Percentiles rank a stretch among this genome's conserved stretches.
These are phyloP conservation scores for Galerucella nymphaeae DNA, from an alignment of 2,888 invertebrate species.

Conservation along the genomic window DNA sequence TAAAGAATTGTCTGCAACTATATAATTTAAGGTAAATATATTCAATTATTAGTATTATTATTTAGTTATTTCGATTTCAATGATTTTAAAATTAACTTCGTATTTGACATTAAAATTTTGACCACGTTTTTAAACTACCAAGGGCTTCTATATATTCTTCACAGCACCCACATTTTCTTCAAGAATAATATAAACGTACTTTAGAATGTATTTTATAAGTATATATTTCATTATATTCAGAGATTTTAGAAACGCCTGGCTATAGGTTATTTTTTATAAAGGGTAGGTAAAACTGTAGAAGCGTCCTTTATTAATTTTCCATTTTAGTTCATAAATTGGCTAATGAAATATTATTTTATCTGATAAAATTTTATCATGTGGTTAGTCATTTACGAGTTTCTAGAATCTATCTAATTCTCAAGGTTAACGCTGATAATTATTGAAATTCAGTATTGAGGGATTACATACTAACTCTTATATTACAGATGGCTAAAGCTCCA, in stretches of 20 bases:
- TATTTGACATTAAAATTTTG: slow-evolving; percentile 13
- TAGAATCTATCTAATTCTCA: not conserved
- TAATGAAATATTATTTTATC: not conserved
- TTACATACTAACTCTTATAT: not conserved
- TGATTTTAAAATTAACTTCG: slow-evolving; percentile 10
- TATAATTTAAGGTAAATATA: slow-evolving; percentile 52
- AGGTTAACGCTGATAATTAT: not conserved
- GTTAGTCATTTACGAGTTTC: not conserved
- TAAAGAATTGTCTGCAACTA: slow-evolving; percentile 59
- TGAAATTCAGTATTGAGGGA: not conserved
- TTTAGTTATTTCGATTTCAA: slow-evolving; percentile 15
- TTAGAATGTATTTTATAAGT: too few species aligned
- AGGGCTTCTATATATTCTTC: not conserved
- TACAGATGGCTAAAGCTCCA: slow-evolving; percentile 74
- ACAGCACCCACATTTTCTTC: too few species aligned
- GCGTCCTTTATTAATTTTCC: too few species aligned
- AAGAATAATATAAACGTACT: too few species aligned
- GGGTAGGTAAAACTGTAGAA: too few species aligned
- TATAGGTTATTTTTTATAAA: not conserved
- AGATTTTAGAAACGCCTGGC: too few species aligned
- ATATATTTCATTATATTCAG: too few species aligned
- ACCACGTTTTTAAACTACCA: slow-evolving; percentile 23
- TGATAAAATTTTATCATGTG: not conserved
- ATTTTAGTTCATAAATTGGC: too few species aligned
- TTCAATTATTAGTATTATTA: slow-evolving; percentile 13